Evolutionary conservation across 37 sponge, comb jelly and placozoan genomes (phyloP), one percentile per base, ranked within the genome.

Genomic region (Ianthella basta): DNA sequence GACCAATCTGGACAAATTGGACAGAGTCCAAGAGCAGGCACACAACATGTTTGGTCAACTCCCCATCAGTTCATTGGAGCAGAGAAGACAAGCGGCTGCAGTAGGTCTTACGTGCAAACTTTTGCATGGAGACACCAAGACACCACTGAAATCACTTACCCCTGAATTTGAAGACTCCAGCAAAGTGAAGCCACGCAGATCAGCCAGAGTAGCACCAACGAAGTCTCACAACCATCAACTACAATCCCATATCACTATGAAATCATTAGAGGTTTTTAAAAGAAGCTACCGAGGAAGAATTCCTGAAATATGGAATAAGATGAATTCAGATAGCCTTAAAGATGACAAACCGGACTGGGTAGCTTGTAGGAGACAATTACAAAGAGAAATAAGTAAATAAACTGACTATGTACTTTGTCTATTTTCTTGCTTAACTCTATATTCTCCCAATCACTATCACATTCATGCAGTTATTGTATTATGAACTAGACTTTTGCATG

Each of bases 1-100:
- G 10, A 73, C 44, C 34, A 8, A 73, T 18, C 38, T 33, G 39
- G 56, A 10, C 57, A 54, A 56, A 32, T 57, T 79, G 14, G 30
- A 79, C 59, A 10, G 13, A 56, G 80, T 79, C 57, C 80, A 79
- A 24, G 56, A 79, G 80, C 80, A 56, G 56, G 80, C 56, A 54
- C 80, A 72, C 4, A 37, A 19, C 8, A 6, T 72, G n/a, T 72
- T 72, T 19, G 39, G 30, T 12, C 20, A 13, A 72, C 73, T 72
- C 5, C 8, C 73, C 8, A 34, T 72, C 39, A 72, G 6, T 12
- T 72, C 73, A 13, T 40, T 72, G n/a, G 38, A 13, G 18, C 75
- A 30, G 75, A 57, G 59, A 57, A 57, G 59, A 18, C 18, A 57
- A 57, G 59, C 59, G 18, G 59, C 59, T 20, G 59, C 15, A 18